Evolutionary conservation across 2,888 invertebrate genomes (phyloP).

Genomic region (Ferdinandea cuprea): DNA sequence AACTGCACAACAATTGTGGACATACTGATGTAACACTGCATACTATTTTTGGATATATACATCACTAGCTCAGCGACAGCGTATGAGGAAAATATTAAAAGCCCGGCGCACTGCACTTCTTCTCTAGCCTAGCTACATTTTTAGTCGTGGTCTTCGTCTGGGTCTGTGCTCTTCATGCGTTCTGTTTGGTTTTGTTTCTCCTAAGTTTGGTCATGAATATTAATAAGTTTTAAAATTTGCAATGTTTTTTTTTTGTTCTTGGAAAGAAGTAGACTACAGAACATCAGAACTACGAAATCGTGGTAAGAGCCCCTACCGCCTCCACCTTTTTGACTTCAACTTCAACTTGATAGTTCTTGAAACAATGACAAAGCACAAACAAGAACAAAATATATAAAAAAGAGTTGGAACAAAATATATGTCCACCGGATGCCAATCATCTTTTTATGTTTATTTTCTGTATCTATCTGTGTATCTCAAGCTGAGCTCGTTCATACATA

Average conservation of each 20-base stretch:
- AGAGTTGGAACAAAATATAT: slow-evolving; percentile 44
- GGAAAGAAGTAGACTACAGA: slow-evolving; percentile 74
- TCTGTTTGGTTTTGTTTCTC: slow-evolving; percentile 50
- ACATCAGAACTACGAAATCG: slow-evolving; percentile 65
- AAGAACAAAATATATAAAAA: slow-evolving; percentile 8
- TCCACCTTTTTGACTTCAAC: slow-evolving; percentile 23
- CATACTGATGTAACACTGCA: slow-evolving; percentile 60
- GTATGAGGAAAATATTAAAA: slow-evolving; percentile 68
- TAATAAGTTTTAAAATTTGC: slow-evolving; percentile 76
- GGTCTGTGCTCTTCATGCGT: slow-evolving; percentile 43
- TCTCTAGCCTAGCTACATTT: slow-evolving; percentile 12
- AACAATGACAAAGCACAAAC: slow-evolving; percentile 68
- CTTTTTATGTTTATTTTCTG: slow-evolving; percentile 42
- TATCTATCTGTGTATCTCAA: slow-evolving; percentile 17
- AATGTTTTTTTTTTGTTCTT: slow-evolving; percentile 58
- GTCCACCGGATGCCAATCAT: slow-evolving; percentile 75
- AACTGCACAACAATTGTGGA: slow-evolving; percentile 33
- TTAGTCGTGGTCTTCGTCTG: slow-evolving; percentile 33
- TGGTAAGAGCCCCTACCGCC: slow-evolving; percentile 47
- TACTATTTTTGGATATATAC: slow-evolving; percentile 60
- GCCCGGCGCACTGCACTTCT: slow-evolving; percentile 44
- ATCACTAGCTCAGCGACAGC: slow-evolving; percentile 19
- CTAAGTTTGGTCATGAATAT: slow-evolving; percentile 78
- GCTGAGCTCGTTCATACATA: slow-evolving; percentile 46
- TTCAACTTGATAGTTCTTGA: slow-evolving; percentile 44